A percentile compares a stretch with the other conserved stretches of the same genome.
phyloP scores from a whole-genome alignment of 2,113 vertebrate genomes.

The Salvator merianae region DNA sequence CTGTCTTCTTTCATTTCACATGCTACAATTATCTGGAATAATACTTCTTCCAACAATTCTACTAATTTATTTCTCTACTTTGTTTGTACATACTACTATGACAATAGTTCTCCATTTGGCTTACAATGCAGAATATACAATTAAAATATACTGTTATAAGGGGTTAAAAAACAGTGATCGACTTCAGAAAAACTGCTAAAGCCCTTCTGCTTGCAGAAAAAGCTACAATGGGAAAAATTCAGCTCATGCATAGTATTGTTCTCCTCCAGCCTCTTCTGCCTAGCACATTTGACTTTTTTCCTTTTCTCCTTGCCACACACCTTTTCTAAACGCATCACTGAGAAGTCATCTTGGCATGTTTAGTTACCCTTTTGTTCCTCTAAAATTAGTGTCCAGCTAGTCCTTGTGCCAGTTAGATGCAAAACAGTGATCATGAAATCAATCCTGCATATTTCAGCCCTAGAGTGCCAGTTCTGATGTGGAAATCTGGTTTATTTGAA shows the following conservation, averaged over 20 bases:
- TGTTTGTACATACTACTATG: no score
- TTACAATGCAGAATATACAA: no score
- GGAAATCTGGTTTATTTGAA: background rate
- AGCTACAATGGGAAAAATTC: background rate
- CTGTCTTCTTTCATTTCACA: background rate
- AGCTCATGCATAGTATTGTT: background rate
- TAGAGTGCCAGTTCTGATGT: background rate
- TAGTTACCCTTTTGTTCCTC: background rate
- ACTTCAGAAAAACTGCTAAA: no score
- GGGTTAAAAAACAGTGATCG: no score
- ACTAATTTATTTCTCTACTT: background rate
- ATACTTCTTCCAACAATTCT: background rate
- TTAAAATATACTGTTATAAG: no score
- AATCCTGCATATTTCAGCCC: background rate
- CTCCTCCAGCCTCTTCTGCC: background rate
- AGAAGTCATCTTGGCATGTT: no score
- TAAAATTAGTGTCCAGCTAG: background rate
- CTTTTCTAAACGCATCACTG: background rate
- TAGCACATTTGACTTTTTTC: background rate
- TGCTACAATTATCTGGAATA: background rate
- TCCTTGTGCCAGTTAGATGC: background rate
- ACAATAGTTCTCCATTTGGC: no score
- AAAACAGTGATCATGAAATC: background rate
- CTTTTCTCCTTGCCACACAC: background rate
- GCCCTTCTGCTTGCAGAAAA: background rate